A percentile compares a stretch with the other conserved stretches of the same genome.
Conservation (phyloP, 2,888 invertebrate species). For the Tenthredo mesomela region DNA sequence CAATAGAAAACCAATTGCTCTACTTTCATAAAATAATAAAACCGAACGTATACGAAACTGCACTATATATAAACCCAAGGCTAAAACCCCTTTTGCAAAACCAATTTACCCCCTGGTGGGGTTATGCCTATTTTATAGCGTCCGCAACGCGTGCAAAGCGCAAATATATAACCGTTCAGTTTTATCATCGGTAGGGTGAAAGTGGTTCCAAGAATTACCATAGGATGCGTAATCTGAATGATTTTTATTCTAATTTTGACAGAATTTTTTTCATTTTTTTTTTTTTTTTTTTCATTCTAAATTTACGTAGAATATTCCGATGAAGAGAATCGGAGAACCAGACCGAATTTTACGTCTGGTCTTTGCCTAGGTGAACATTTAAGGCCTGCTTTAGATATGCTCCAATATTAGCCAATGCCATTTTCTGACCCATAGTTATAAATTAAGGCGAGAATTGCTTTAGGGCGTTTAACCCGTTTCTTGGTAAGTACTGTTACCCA, state of each 20-base stretch:
- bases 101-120: slow-evolving; percentile 55
- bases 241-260: slow-evolving; percentile 57
- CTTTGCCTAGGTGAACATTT: background rate
- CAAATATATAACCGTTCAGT: background rate
- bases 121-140: slow-evolving; percentile 13
- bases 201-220: background rate
- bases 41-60: slow-evolving; percentile 10
- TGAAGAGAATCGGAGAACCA: background rate
- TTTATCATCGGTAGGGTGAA: background rate
- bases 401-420: slow-evolving; percentile 41
- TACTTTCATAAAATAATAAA: slow-evolving; percentile 73
- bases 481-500: slow-evolving; percentile 64
- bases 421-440: slow-evolving; percentile 64
- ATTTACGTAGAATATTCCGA: slow-evolving; percentile 60
- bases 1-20: slow-evolving; percentile 62
- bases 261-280: too few species aligned
- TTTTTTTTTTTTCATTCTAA: background rate
- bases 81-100: slow-evolving; percentile 68
- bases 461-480: slow-evolving; percentile 69
- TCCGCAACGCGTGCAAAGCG: background rate
- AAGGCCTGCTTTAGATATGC: background rate
- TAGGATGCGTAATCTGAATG: background rate
- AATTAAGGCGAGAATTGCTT: slow-evolving; percentile 68
- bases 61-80: slow-evolving; percentile 57
- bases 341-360: slow-evolving; percentile 18